Evolutionary conservation across 1,140 invertebrate species (phyloP).

Genomic region (Antheraea mylitta): DNA sequence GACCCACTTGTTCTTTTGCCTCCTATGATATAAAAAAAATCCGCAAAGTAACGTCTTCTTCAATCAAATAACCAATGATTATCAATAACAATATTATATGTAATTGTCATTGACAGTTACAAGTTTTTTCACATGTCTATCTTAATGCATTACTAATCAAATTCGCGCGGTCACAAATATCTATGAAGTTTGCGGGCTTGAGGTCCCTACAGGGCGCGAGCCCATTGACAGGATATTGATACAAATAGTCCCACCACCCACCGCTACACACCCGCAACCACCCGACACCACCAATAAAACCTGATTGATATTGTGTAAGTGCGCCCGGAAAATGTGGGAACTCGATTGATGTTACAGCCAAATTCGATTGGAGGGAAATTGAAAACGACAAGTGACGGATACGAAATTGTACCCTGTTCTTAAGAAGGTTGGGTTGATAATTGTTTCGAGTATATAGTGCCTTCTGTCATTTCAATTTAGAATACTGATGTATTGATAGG

Average conservation of each 20-base stretch:
- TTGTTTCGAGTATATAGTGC: neutral
- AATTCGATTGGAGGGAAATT: slow-evolving; percentile 77
- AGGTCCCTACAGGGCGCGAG: slow-evolving; percentile 53
- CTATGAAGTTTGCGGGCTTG: slow-evolving; percentile 32
- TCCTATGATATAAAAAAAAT: too few relatives aligned
- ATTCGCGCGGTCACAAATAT: slow-evolving; percentile 51
- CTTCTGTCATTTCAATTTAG: slow-evolving; percentile 11
- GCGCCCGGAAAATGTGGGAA: slow-evolving; percentile 77
- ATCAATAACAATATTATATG: neutral
- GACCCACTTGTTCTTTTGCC: too few relatives aligned
- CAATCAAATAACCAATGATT: neutral
- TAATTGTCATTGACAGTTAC: slow-evolving; percentile 8
- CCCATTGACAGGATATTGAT: slow-evolving; percentile 77
- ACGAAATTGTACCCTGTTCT: neutral
- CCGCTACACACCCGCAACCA: slow-evolving; percentile 27
- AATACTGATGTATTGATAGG: slow-evolving; percentile 48
- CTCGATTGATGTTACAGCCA: slow-evolving; percentile 75
- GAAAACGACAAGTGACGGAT: slow-evolving; percentile 52
- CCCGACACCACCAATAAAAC: slow-evolving; percentile 75
- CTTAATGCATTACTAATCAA: slow-evolving; percentile 62
- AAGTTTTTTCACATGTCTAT: slow-evolving; percentile 46
- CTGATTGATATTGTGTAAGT: slow-evolving; percentile 79
- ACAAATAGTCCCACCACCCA: slow-evolving; percentile 62
- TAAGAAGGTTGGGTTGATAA: neutral
- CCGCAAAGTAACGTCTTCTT: too few relatives aligned